phyloP scores from a whole-genome alignment of 2,113 vertebrate genomes.

The Stercorarius parasiticus region DNA sequence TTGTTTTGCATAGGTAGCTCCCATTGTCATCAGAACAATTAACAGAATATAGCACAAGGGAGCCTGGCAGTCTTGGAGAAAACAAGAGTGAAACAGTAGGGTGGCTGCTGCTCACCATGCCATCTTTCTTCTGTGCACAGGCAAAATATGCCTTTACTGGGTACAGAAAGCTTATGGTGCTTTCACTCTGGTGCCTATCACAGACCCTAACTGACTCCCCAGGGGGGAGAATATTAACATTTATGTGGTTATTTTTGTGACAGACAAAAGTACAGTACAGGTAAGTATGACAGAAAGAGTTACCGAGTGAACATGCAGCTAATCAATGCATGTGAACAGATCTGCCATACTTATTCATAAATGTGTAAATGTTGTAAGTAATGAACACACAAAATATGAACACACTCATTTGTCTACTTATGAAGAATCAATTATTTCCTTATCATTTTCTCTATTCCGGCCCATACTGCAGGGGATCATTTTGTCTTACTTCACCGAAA shows the following conservation, averaged over 20 bases:
- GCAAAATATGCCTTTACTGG: background rate
- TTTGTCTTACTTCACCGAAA: conserved; percentile 66
- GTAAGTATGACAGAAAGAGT: conserved; percentile 64
- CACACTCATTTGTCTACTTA: conserved; percentile 66
- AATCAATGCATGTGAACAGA: conserved; percentile 51
- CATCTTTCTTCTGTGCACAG: background rate
- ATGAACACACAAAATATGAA: conserved; percentile 70
- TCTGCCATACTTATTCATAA: conserved; percentile 63
- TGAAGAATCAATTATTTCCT: conserved; percentile 67
- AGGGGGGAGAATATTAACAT: background rate
- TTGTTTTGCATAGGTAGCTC: background rate
- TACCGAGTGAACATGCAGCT: conserved; percentile 25
- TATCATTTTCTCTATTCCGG: conserved; percentile 53
- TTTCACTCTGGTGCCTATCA: background rate
- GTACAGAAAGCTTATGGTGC: background rate
- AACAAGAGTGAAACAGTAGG: background rate
- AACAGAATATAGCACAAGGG: background rate
- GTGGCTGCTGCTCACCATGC: background rate
- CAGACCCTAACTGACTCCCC: background rate
- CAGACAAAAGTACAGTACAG: background rate
- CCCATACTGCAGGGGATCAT: conserved; percentile 26
- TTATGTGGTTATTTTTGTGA: background rate
- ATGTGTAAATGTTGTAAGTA: conserved; percentile 67
- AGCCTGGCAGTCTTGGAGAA: background rate
- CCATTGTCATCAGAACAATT: background rate